These are phyloP conservation scores for Solea senegalensis DNA, from an alignment of 2,113 vertebrate species.

Conservation along the genomic window DNA sequence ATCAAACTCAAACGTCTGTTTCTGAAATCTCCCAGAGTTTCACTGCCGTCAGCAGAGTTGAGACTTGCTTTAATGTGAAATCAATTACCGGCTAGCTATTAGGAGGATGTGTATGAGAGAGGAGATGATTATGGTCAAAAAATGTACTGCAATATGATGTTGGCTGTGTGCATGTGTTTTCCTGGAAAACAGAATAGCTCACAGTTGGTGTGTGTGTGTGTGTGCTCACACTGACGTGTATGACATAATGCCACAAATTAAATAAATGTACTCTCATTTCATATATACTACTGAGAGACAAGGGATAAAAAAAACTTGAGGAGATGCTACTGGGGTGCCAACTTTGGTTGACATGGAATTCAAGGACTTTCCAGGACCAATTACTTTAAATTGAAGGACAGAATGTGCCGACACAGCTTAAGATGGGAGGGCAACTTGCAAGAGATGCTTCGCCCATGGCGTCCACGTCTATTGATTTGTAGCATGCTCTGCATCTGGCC, in stretches of 20 bases:
- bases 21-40: conserved; percentile 17
- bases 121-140: conserved; percentile 1
- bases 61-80: conserved; percentile 53
- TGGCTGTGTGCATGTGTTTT: conserved; percentile 18
- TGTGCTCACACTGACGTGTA: background rate
- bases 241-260: background rate
- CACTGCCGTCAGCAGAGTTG: conserved; percentile 38
- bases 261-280: background rate
- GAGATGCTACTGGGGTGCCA: background rate
- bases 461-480: too few species aligned
- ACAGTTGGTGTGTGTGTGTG: background rate
- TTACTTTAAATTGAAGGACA: too few species aligned
- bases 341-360: background rate
- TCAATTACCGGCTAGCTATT: conserved; percentile 36
- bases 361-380: too few species aligned
- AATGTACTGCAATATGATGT: conserved; percentile 20
- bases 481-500: too few species aligned
- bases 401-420: too few species aligned
- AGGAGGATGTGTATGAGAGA: background rate
- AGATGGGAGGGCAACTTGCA: too few species aligned
- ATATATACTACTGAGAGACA: conserved; percentile 2
- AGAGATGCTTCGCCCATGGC: too few species aligned
- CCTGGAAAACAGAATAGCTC: background rate
- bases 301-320: conserved; percentile 1
- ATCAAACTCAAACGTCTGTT: background rate